Evolutionary conservation across 1,140 invertebrate species (phyloP).

Genomic region (Spodoptera frugiperda): DNA sequence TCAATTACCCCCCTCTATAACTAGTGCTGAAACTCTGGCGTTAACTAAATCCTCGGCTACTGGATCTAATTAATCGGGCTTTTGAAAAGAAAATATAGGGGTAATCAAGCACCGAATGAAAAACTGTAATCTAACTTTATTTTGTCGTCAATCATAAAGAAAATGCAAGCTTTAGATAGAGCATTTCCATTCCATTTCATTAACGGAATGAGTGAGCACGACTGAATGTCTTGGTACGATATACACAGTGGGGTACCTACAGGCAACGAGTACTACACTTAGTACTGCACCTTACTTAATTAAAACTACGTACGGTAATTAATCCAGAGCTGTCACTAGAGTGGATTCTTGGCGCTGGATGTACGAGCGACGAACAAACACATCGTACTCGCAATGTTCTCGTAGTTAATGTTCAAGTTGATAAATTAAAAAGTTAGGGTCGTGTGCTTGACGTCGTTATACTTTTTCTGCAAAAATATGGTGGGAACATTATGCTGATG

Average conservation of each 20-base stretch:
- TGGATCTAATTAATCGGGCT: background rate
- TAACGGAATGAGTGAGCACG: background rate
- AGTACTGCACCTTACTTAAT: constrained; percentile 28
- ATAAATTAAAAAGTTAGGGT: constrained; percentile 19
- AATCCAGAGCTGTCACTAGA: constrained; percentile 27
- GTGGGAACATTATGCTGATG: no score
- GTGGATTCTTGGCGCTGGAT: constrained; percentile 27
- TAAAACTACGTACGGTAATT: constrained; percentile 34
- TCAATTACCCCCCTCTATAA: constrained; percentile 8
- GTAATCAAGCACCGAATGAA: background rate
- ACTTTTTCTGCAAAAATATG: no score
- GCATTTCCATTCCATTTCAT: background rate
- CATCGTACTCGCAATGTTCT: background rate
- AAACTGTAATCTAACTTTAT: no score
- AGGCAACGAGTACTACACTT: background rate
- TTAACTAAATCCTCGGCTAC: background rate
- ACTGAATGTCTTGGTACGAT: background rate
- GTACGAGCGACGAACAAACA: constrained; percentile 8
- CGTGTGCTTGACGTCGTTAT: background rate
- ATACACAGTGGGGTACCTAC: background rate
- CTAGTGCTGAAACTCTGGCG: background rate
- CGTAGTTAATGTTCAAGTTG: constrained; percentile 32
- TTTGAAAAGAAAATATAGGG: background rate
- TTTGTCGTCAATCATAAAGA: no score
- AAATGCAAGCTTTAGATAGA: background rate